Conservation (phyloP, 2,113 vertebrate genomes). For the Platycercus adscitus region DNA sequence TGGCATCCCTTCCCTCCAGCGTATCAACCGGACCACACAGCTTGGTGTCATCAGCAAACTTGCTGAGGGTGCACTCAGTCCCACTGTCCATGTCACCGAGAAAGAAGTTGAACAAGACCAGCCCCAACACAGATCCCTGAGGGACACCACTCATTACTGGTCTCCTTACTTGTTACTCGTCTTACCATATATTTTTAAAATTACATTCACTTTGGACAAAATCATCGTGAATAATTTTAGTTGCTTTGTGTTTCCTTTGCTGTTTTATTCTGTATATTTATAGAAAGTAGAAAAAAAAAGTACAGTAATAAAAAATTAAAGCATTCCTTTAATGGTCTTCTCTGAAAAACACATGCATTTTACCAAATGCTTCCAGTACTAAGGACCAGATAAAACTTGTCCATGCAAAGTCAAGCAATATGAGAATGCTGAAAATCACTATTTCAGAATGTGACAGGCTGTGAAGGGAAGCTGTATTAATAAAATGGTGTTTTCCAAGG, state of each 20-base stretch:
- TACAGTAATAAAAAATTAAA: background rate
- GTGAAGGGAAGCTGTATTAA: background rate
- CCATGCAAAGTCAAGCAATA: background rate
- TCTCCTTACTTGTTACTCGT: background rate
- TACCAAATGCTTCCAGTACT: background rate
- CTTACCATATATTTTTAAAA: background rate
- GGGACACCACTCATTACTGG: no score
- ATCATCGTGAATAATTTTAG: background rate
- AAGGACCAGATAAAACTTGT: background rate
- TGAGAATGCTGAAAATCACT: background rate
- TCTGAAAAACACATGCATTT: background rate
- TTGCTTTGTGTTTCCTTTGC: background rate
- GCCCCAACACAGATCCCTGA: no score
- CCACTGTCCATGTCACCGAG: no score
- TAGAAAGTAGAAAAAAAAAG: background rate
- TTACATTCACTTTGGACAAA: background rate
- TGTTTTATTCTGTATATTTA: background rate
- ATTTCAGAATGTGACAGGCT: background rate
- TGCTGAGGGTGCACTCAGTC: no score
- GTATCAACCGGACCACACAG: no score
- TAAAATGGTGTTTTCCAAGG: background rate
- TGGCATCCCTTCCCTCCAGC: no score
- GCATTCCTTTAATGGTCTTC: background rate
- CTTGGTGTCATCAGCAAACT: no score
- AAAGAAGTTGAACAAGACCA: no score